Conservation (phyloP, 2,888 invertebrate genomes). For the Tiliacea aurago region DNA sequence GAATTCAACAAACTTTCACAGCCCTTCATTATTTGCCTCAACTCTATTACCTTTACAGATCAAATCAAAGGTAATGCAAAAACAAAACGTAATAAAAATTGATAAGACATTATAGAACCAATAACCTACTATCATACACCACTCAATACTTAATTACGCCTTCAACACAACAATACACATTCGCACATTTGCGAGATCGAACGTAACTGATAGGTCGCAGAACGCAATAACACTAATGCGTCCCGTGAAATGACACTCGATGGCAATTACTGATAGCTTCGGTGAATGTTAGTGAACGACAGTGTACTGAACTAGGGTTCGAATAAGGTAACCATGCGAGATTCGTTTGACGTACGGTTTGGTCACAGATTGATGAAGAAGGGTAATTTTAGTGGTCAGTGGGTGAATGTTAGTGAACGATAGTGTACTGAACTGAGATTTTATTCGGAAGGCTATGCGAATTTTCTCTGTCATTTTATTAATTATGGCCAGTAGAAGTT, state of each 20-base stretch:
- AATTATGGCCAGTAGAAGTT: constrained; percentile 59
- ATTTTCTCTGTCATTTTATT: too few species aligned
- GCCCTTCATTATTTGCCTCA: too few species aligned
- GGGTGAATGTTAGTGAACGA: background rate
- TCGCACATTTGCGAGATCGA: constrained; percentile 77
- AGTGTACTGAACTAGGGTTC: constrained; percentile 69
- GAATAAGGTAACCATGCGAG: constrained; percentile 18
- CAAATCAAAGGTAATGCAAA: too few species aligned
- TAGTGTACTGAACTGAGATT: too few species aligned
- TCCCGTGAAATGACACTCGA: constrained; percentile 89
- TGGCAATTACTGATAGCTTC: constrained; percentile 87
- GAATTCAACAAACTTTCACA: too few species aligned
- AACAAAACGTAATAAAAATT: too few species aligned
- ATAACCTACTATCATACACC: constrained; percentile 2
- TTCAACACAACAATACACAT: constrained; percentile 63
- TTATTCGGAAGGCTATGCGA: too few species aligned
- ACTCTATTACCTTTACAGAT: too few species aligned
- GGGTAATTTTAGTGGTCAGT: too few species aligned
- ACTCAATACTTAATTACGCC: constrained; percentile 50
- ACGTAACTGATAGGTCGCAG: constrained; percentile 75
- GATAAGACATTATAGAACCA: background rate
- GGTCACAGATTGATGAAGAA: background rate
- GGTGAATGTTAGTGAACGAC: constrained; percentile 77
- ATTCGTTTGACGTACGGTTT: background rate
- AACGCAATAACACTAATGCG: constrained; percentile 88